These are phyloP conservation scores for Zaprionus camerounensis DNA, from an alignment of 1,140 invertebrate genomes.

Conservation along the genomic window DNA sequence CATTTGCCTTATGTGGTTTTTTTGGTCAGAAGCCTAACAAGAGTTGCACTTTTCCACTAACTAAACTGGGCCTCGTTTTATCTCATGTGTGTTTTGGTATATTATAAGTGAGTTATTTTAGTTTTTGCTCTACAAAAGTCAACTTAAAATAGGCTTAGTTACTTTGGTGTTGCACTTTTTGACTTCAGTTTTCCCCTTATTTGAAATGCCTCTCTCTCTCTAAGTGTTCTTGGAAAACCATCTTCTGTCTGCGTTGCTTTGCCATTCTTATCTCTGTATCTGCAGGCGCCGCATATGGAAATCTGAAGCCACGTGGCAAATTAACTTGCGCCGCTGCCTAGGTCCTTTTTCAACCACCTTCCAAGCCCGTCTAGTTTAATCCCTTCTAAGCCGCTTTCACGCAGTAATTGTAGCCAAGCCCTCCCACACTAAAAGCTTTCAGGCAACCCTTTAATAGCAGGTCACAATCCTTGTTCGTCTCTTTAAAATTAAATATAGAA, in stretches of 20 bases:
- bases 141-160: slow-evolving; percentile 46
- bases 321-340: slow-evolving; percentile 12
- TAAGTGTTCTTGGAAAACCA: neutral
- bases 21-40: slow-evolving; percentile 80
- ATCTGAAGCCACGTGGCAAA: slow-evolving; percentile 53
- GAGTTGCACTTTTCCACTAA: slow-evolving; percentile 41
- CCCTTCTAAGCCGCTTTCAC: slow-evolving; percentile 61
- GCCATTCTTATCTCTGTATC: slow-evolving; percentile 61
- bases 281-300: slow-evolving; percentile 50
- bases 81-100: slow-evolving; percentile 6
- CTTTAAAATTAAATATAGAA: neutral
- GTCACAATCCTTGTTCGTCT: neutral
- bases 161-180: slow-evolving; percentile 42
- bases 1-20: slow-evolving; percentile 64
- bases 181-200: slow-evolving; percentile 30
- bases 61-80: slow-evolving; percentile 63
- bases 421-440: neutral
- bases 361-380: slow-evolving; percentile 25
- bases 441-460: slow-evolving; percentile 33
- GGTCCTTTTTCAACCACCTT: neutral
- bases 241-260: slow-evolving; percentile 6
- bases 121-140: slow-evolving; percentile 18
- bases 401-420: slow-evolving; percentile 58
- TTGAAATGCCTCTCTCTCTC: no score
- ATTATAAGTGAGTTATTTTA: slow-evolving; percentile 7